Base-by-base conservation (phyloP, 2,113 vertebrate species). In the Zootoca vivipara region DNA sequence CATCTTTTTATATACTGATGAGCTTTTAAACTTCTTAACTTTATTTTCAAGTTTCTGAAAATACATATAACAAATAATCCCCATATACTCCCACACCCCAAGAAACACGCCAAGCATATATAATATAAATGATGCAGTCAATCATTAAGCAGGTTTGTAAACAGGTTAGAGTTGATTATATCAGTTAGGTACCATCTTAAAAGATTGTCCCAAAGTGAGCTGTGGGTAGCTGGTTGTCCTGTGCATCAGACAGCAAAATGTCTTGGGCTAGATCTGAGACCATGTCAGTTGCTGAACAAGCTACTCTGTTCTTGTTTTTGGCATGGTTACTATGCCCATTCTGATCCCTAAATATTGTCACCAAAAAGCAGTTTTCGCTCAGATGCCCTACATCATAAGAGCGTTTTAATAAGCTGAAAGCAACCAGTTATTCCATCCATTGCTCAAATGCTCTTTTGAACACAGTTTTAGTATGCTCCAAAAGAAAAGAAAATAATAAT, bases 361-460 rank as follows among this genome's bases (percentile, higher is more conserved):
- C 88, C 89, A 94, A 93, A 92, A 93, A 91, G 91, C 87, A 92
- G 93, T 93, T 92, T 95, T 91, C 85, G 92, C 78, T 83, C 83
- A 91, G 93, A 95, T 0, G 24, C 69, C 42, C 35, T 84, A 2
- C 13, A 88, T 95, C 1, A 2, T 93, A 93, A 85, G 80, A 92
- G 52, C 70, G 38, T 86, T 85, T 93, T 83, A 85, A 90, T 77
- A 86, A 89, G 86, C 73, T 85, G 89, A 93, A 93, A 90, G 80
- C 67, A 46, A n/a, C 46, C 78, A 42, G 88, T 24, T 81, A 42
- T 70, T 81, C 35, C 26, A 9, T 46, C n/a, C 67, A 56, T 91
- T 89, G 86, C 42, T 65, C 86, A 58, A 79, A 56, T 72, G 42
- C 92, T 83, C 62, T 33, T 90, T 83, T 0, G 0, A 38, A 92